Conservation (phyloP, 2,113 vertebrate genomes). For the Struthio camelus region DNA sequence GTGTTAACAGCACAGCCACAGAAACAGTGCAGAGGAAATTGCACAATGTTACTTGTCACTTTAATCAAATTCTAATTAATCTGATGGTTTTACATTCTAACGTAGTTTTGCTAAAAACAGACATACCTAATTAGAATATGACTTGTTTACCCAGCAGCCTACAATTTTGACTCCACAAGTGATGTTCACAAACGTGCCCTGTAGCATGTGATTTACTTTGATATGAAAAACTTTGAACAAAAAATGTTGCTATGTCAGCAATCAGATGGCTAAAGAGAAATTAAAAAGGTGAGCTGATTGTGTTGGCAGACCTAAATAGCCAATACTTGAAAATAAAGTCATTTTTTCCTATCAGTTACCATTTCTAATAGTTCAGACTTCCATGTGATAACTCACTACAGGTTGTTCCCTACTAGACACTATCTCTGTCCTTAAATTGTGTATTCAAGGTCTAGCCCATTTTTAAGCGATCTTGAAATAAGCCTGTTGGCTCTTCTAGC, state of each 20-base stretch:
- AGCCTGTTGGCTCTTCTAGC: not conserved
- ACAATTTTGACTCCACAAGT: constrained; percentile 4
- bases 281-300: not conserved
- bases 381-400: not conserved
- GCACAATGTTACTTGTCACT: constrained; percentile 15
- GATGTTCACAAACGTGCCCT: not conserved
- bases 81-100: constrained; percentile 44
- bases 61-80: constrained; percentile 57
- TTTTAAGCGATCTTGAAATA: not conserved
- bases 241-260: constrained; percentile 20
- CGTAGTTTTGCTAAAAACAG: constrained; percentile 44
- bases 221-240: constrained; percentile 19
- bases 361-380: not conserved
- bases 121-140: constrained; percentile 41
- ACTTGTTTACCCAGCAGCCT: constrained; percentile 52
- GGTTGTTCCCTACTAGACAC: not conserved
- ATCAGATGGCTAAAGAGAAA: constrained; percentile 16
- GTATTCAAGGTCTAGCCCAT: not conserved
- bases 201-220: constrained; percentile 19
- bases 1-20: not conserved
- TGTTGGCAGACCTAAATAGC: not conserved
- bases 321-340: not conserved
- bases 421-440: not conserved
- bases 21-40: not conserved
- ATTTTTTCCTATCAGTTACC: not conserved